Evolutionary conservation across 2,797 vertebrate species (phyloP), one percentile per base, ranked within the genome.

Genomic region (Rhinella marina): DNA sequence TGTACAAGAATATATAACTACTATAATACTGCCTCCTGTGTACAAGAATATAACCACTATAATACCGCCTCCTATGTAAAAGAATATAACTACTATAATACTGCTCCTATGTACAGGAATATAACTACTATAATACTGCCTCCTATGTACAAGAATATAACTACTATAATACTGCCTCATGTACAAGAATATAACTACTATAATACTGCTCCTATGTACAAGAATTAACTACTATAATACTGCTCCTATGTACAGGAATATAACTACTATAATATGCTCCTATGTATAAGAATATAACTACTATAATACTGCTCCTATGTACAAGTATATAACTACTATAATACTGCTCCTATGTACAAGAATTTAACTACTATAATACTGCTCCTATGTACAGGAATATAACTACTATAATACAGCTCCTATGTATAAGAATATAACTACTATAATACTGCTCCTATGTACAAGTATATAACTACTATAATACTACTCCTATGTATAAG

Each of bases 21-120:
- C 68, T 70, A 70, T 32, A 70, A 70, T 70, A 29, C 27, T 70
- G 14, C 68, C 6, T n/a, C 29, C 16, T 73, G 48, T 73, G 1
- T 73, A 73, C 70, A 73, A 21, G 70, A 73, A 73, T 73, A 73
- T 73, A 73, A 50, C 72, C n/a, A n/a, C n/a, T n/a, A n/a, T 75
- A 75, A 32, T 70, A 70, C 72, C 52, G 41, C 72, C 72, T 2
- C 72, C 72, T 75, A 75, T 75, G 7, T 50, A 75, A 41, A 75
- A n/a, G 72, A 75, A 75, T 75, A 75, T 72, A 72, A 32, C 68
- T 72, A 19, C 68, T 72, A 41, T 32, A 32, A 72, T 72, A 72
- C 64, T 68, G n/a, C 25, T 1, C 62, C 62, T 64, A 25, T 64
- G 23, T 64, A 64, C 62, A 64, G 25, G 62, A 64, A 64, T 64